phyloP scores from a whole-genome alignment of 2,888 invertebrate species.

The Stramonita haemastoma region DNA sequence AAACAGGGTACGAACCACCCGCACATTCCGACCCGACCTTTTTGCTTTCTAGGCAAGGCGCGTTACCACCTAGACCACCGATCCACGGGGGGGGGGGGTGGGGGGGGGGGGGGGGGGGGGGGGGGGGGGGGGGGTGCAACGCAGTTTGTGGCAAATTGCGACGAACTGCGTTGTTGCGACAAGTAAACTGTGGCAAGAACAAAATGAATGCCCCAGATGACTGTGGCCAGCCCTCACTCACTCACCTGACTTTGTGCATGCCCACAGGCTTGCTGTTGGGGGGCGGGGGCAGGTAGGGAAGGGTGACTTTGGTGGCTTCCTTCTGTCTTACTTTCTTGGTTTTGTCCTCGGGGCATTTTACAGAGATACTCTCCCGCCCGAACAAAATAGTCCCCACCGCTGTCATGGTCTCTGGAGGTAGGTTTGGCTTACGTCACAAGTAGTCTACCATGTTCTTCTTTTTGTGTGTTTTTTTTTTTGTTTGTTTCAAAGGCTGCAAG shows the following conservation, averaged over 20 bases:
- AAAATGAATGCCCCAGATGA: too few relatives aligned
- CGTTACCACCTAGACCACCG: too few relatives aligned
- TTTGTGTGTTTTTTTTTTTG: too few relatives aligned
- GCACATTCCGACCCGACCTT: too few relatives aligned
- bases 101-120: not conserved
- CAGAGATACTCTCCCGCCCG: conserved; percentile 28
- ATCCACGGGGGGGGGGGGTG: not conserved
- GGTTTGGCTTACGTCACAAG: not conserved
- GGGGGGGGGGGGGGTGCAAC: not conserved
- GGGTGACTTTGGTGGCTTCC: conserved; percentile 21
- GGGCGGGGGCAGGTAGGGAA: conserved; percentile 29
- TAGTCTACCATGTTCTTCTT: not conserved
- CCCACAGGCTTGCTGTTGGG: not conserved
- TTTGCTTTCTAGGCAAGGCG: too few relatives aligned
- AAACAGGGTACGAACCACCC: too few relatives aligned
- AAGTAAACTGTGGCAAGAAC: too few relatives aligned
- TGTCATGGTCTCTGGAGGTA: not conserved
- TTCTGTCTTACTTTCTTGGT: not conserved
- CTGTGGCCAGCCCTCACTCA: too few relatives aligned
- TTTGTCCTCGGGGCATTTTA: conserved; percentile 19
- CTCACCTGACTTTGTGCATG: not conserved
- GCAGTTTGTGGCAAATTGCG: too few relatives aligned
- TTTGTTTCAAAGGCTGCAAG: not conserved
- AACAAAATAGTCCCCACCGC: conserved; percentile 28
- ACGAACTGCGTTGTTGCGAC: too few relatives aligned